Base-by-base conservation (phyloP, 1,140 invertebrate species). In the Bombus polaris region DNA sequence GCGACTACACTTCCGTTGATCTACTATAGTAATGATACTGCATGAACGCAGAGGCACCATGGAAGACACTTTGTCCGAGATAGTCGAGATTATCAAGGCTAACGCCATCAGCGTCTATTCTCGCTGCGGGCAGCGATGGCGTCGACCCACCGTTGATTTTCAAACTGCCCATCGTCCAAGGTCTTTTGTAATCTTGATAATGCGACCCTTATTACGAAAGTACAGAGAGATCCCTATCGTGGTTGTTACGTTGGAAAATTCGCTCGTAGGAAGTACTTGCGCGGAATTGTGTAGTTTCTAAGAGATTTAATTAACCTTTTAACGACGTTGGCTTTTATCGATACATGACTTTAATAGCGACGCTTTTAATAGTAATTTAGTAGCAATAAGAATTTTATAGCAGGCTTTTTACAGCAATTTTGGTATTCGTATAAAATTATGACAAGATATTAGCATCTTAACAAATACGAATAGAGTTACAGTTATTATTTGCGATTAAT, bases 11-110 rank as follows among this genome's bases (percentile, higher is more conserved):
- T 83, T 83, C 81, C 81, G 81, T 37, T 70, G 62, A 83, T 83
- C 81, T 70, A n/a, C 59, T 62, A 62, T n/a, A 83, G 73, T 83
- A 83, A 83, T 77, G 81, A 83, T 83, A 83, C 81, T 22, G 47
- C 47, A 53, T 22, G 47, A 53, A 53, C 44, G 82, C 15, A 28
- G 12, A n/a, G 68, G 35, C 25, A 15, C 37, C 18, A 18, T 42
- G 32, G 35, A 59, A 70, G 44, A 83, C n/a, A 68, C 74, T 70
- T 83, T 66, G 73, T 37, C 42, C 82, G 10, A 10, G 13, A 22
- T 42, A 78, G 32, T n/a, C 22, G 37, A 68, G 47, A 83, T 35
- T 78, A 42, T 22, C 62, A 6, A n/a, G 81, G 71, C 25, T n/a
- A n/a, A 37, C 25, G 39, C 71, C 53, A 25, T 81, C 68, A 13